These are phyloP conservation scores for Castor canadensis DNA, from an alignment of 2,113 vertebrate species.

Conservation along the genomic window DNA sequence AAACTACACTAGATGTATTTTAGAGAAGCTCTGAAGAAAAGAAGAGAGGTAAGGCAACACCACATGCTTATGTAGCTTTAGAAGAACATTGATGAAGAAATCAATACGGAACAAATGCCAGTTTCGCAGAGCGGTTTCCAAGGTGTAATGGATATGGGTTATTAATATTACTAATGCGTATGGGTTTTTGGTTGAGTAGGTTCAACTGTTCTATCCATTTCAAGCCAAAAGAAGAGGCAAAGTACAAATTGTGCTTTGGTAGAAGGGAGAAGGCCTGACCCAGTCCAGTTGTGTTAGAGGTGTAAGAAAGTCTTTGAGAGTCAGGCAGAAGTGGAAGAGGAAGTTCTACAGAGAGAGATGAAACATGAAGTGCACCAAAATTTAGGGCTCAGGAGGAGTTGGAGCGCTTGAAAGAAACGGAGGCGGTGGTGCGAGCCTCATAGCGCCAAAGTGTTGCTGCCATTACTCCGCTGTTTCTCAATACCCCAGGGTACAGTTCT, in stretches of 20 bases:
- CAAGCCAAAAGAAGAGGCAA: not conserved
- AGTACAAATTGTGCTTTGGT: not conserved
- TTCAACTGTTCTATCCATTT: not conserved
- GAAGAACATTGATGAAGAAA: not conserved
- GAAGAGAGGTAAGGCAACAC: not conserved
- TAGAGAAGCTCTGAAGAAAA: not conserved
- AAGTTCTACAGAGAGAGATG: not conserved
- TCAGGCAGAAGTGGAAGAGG: not conserved
- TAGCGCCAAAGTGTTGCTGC: not conserved
- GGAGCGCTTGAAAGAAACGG: not conserved
- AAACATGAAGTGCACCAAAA: not conserved
- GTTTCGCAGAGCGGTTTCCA: not conserved
- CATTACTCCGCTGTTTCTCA: not conserved
- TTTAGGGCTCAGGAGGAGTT: not conserved
- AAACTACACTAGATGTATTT: not conserved
- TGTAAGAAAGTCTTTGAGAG: not conserved
- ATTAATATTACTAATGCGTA: not conserved
- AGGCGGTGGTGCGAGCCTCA: not conserved
- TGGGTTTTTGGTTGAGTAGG: not conserved
- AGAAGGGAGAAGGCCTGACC: not conserved
- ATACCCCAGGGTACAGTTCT: not conserved
- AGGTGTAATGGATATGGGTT: not conserved
- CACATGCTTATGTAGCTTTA: not conserved
- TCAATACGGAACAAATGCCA: not conserved
- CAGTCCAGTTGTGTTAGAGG: not conserved